Base-by-base conservation (phyloP, 2,888 invertebrate genomes). In the Acanthosepion esculentum region DNA sequence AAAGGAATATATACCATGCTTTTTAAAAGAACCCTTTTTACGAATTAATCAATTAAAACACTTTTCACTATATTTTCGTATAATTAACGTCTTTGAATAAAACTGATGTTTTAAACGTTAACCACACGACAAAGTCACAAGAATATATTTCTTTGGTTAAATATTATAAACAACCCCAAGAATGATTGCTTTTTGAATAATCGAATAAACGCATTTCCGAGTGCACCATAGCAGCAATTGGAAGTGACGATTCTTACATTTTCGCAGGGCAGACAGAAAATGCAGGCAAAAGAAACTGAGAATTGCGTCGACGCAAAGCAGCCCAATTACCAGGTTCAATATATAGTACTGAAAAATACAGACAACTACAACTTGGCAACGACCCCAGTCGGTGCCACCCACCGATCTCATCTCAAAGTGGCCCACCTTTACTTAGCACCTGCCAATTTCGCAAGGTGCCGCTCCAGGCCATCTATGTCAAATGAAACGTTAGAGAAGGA, bases 391-490 rank as follows among this genome's bases (percentile, higher is more conserved):
- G 33, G 78, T 23, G 33, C 78, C n/a, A n/a, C 78, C 10, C 48
- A 20, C 1, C 92, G 92, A 23, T 15, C 48, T 23, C 48, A 92
- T 92, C 48, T 92, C 6, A 92, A 92, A 92, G 92, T 92, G 48
- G 92, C 92, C 29, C 92, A 92, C 50, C 92, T 92, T 92, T 92
- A 92, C 48, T 50, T 92, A 48, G 48, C 92, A n/a, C 92, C 92
- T n/a, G 92, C 92, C 12, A 48, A 50, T 48, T 92, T 92, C 50
- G 20, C 92, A n/a, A 78, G 78, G 78, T 78, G n/a, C 18, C 78
- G 33, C 12, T 33, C 78, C 78, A n/a, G 15, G 78, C n/a, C 78
- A 78, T 78, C n/a, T 78, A 33, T 78, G 12, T n/a, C n/a, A n/a
- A 78, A 78, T 78, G 33, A 59, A 59, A 59, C 59, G 59, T 20